Base-by-base conservation (phyloP, 1,140 invertebrate genomes). In the Zophobas morio region DNA sequence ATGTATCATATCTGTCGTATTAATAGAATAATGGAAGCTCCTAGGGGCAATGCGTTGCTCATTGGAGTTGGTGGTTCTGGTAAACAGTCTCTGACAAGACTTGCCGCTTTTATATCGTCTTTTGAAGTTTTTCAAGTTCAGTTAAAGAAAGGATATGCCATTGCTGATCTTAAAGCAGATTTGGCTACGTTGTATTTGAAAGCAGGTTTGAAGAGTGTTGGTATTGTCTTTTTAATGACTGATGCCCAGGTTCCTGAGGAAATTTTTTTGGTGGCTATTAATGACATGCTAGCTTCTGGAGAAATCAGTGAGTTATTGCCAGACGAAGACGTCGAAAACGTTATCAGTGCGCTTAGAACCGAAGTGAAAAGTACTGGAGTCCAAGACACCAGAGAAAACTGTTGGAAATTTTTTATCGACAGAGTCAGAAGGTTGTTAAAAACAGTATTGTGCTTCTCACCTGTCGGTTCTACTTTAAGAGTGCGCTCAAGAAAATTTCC, bases 351-450 rank as follows among this genome's bases (percentile, higher is more conserved):
- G 2, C 89, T 98, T 2, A 89, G 93, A 81, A 94, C 93, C 84
- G 96, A 98, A 89, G 96, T 98, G 40, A 96, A 94, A 89, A 91
- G 89, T 63, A 86, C 91, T 1, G 97, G 96, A 5, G 88, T 96
- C 70, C 88, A 92, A 74, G 97, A 98, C 86, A 95, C 94, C 0
- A 90, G 93, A 79, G 97, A 99, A 84, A 98, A 97, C 84, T 98
- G 96, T 84, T 99, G 97, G 97, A 94, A 93, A 84, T 97, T 96
- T 87, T 99, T 98, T 84, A 97, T 99, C 79, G 95, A 97, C 81
- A 91, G 95, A 84, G 96, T 98, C 6, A 89, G 96, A 72, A 88
- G 88, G 54, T 87, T 91, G 81, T 82, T 95, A 1, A 95, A 94
- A 85, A 89, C 95, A n/a, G 92, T 98, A 8, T 87, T 98, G 0